These are phyloP conservation scores for Diglossa cyanea DNA, from an alignment of 2,797 vertebrate species.

Conservation along the genomic window DNA sequence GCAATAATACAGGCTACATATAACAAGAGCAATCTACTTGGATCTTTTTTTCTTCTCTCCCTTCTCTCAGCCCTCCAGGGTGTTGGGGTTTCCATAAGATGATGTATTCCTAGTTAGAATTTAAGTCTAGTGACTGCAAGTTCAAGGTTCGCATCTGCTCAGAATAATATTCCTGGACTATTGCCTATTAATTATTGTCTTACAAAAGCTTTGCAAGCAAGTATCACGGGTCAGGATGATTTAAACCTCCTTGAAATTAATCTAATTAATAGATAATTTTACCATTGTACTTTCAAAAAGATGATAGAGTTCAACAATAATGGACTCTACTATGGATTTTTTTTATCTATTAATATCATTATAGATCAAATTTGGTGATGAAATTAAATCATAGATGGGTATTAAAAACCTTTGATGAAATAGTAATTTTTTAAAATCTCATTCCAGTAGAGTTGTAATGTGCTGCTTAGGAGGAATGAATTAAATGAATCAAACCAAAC, in stretches of 20 bases:
- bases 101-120: conserved; percentile 20
- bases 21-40: background rate
- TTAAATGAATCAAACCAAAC: conserved; percentile 55
- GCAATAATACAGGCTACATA: background rate
- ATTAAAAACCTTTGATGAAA: conserved; percentile 56
- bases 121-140: conserved; percentile 29
- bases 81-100: background rate
- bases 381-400: conserved; percentile 44
- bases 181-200: conserved; percentile 53
- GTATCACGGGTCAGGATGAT: conserved; percentile 49
- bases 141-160: conserved; percentile 29
- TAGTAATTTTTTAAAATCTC: conserved; percentile 10
- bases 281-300: conserved; percentile 45
- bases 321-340: conserved; percentile 65
- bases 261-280: conserved; percentile 66
- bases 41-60: background rate
- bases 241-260: conserved; percentile 62
- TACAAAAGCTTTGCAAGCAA: conserved; percentile 48
- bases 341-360: conserved; percentile 54
- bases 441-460: conserved; percentile 32
- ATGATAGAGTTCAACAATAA: conserved; percentile 54
- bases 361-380: conserved; percentile 48
- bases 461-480: conserved; percentile 40
- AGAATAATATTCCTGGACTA: conserved; percentile 33
- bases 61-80: background rate